Evolutionary conservation across 2,888 invertebrate species (phyloP), one percentile per base, ranked within the genome.

Genomic region (Chymomyza caudatula): DNA sequence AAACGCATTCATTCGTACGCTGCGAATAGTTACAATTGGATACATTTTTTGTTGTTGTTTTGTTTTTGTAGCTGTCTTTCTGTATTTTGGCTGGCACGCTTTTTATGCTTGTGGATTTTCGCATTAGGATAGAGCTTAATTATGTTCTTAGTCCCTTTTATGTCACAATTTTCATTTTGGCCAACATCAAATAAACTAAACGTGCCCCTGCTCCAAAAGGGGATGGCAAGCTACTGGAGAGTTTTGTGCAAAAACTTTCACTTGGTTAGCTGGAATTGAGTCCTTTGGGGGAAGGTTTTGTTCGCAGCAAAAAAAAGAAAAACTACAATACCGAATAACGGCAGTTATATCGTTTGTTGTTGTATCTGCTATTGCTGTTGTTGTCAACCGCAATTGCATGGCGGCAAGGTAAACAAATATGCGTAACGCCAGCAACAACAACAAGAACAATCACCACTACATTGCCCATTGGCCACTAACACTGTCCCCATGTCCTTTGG

Each of bases 61-160:
- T 58, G 13, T 11, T 47, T 52, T 55, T 63, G 53, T 53, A 20
- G 6, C 53, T 44, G 51, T 22, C 54, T 66, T 52, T 51, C n/a
- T 52, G 42, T 25, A 43, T 60, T 63, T 71, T 65, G 68, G 69
- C 65, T 73, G 54, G 63, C 76, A 71, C 63, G 64, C 71, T 82
- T 85, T 79, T 79, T 82, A 85, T 79, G 70, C 71, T 69, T 79
- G 85, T 85, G 83, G 80, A 79, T 80, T 85, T 82, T 69, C 85
- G 85, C 85, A 80, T 80, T 85, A 67, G 83, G 85, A 83, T 80
- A 71, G 75, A 81, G 81, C 78, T 82, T 82, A 82, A 86, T 82
- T 82, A 86, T 82, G 82, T 82, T 81, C 84, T 86, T 83, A 81
- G 86, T 82, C 82, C 82, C 85, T 82, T 82, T 86, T 86, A 82